A percentile compares a stretch with the other conserved stretches of the same genome.
Conservation (phyloP, 2,888 invertebrate species). For the Dryadula phaetusa region DNA sequence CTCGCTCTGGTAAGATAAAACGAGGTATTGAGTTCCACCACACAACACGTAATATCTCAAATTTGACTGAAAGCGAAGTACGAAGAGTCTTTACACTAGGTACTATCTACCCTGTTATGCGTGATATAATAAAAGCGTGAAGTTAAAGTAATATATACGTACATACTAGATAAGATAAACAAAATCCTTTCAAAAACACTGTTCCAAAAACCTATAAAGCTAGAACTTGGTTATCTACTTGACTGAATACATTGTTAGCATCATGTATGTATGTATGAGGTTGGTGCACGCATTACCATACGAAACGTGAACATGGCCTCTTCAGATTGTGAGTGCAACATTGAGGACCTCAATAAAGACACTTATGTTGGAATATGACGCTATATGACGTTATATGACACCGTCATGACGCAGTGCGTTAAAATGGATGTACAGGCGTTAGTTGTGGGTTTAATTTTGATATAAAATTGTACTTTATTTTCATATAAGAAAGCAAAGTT, state of each 20-base stretch:
- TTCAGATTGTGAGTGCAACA: conserved; percentile 45
- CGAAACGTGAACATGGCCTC: conserved; percentile 46
- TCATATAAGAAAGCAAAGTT: no score
- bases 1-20: no score
- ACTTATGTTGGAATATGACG: conserved; percentile 4
- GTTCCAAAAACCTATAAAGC: conserved; percentile 29
- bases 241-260: conserved; percentile 44
- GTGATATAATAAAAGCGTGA: no score
- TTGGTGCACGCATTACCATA: conserved; percentile 48
- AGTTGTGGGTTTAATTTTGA: background rate
- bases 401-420: background rate
- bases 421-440: no score
- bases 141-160: no score
- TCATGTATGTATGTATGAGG: conserved; percentile 53
- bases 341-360: conserved; percentile 34
- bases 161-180: background rate
- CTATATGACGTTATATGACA: background rate
- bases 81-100: no score
- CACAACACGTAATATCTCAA: no score
- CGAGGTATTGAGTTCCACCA: no score
- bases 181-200: conserved; percentile 12
- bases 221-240: conserved; percentile 34
- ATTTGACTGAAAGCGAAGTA: no score
- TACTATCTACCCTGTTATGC: no score
- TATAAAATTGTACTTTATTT: no score